These are phyloP conservation scores for Monopis laevigella DNA, from an alignment of 2,888 invertebrate species.

Conservation along the genomic window DNA sequence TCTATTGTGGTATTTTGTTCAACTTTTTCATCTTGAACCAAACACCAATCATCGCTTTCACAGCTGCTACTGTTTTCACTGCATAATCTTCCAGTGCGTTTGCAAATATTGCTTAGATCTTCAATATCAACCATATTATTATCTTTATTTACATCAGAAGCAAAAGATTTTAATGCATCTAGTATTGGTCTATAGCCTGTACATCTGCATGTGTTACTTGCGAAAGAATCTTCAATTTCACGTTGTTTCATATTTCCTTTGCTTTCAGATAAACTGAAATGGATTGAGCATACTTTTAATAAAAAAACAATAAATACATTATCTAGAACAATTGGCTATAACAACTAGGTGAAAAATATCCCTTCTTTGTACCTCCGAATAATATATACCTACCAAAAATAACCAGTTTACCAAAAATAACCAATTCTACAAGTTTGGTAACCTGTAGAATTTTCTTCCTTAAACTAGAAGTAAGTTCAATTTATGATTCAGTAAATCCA, in stretches of 20 bases:
- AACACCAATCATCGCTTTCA: conserved; percentile 11
- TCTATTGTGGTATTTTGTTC: not conserved
- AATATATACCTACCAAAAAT: too few relatives aligned
- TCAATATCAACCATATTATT: conserved; percentile 15
- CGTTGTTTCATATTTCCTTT: conserved; percentile 36
- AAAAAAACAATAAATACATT: too few relatives aligned
- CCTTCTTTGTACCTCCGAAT: too few relatives aligned
- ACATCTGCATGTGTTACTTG: conserved; percentile 68
- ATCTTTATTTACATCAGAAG: conserved; percentile 36
- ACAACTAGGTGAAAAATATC: too few relatives aligned
- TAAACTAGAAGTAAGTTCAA: too few relatives aligned
- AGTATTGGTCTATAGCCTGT: conserved; percentile 70
- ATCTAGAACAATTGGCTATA: too few relatives aligned
- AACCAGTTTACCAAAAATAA: too few relatives aligned
- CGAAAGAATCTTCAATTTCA: conserved; percentile 64
- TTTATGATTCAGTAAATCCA: too few relatives aligned
- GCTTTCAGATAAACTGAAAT: conserved; percentile 35
- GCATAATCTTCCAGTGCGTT: conserved; percentile 7
- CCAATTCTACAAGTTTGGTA: too few relatives aligned
- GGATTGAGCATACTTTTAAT: not conserved
- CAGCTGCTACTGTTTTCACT: not conserved
- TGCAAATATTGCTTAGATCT: conserved; percentile 13
- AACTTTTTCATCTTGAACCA: conserved; percentile 18
- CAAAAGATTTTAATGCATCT: conserved; percentile 67
- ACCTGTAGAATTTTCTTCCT: too few relatives aligned